A percentile compares a stretch with the other conserved stretches of the same genome.
These are phyloP conservation scores for Pachyuromys duprasi DNA, from an alignment of 2,797 vertebrate species.

Conservation along the genomic window DNA sequence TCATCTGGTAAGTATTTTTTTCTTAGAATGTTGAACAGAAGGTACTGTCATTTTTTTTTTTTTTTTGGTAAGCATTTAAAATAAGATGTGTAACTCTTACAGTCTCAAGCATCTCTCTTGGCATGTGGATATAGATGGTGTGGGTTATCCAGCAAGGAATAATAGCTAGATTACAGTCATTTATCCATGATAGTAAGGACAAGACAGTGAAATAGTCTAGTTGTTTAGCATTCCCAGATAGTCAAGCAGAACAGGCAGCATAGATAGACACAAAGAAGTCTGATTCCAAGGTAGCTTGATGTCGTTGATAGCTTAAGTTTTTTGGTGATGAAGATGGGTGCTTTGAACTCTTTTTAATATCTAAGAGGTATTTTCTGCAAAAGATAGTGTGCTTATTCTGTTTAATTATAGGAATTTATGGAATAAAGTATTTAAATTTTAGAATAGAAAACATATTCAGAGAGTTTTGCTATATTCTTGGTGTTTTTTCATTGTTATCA, in stretches of 20 bases:
- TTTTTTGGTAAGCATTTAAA: slow-evolving; percentile 35
- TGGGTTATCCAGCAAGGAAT: slow-evolving; percentile 18
- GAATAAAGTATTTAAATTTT: slow-evolving; percentile 42
- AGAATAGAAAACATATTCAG: slow-evolving; percentile 33
- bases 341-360: slow-evolving; percentile 40
- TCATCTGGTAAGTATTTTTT: slow-evolving; percentile 89
- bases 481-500: not conserved
- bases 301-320: not conserved
- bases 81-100: not conserved
- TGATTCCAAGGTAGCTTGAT: not conserved
- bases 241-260: not conserved
- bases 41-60: not conserved
- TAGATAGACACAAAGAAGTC: not conserved
- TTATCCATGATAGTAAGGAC: not conserved
- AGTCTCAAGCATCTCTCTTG: not conserved
- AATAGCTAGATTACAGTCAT: not conserved
- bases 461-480: slow-evolving; percentile 21
- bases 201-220: not conserved
- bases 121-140: not conserved
- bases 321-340: not conserved
- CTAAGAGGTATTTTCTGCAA: slow-evolving; percentile 39
- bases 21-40: slow-evolving; percentile 46
- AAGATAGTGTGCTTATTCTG: not conserved
- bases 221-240: not conserved
- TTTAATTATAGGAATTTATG: slow-evolving; percentile 14